A percentile compares a stretch with the other conserved stretches of the same genome.
Evolutionary conservation across 2,888 invertebrate genomes (phyloP).

Genomic region (Salticus scenicus): DNA sequence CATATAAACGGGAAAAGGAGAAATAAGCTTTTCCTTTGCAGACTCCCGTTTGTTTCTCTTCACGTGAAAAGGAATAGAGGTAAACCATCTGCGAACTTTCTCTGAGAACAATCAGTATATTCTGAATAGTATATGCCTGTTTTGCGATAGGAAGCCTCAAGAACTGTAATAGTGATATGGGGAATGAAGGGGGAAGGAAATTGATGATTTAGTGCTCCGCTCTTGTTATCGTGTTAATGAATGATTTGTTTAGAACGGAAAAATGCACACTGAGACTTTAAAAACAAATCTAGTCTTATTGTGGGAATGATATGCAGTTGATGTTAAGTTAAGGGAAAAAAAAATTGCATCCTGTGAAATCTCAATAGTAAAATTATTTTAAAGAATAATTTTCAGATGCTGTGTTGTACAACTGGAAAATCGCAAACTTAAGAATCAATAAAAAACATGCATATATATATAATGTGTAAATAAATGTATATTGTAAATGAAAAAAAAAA

Average conservation of each 20-base stretch:
- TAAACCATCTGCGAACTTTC: slow-evolving; percentile 17
- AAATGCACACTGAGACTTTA: not conserved
- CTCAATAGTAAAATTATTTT: too few relatives aligned
- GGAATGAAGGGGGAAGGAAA: not conserved
- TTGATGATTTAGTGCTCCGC: not conserved
- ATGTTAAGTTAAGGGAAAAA: too few relatives aligned
- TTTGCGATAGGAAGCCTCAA: not conserved
- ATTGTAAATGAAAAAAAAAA: too few relatives aligned
- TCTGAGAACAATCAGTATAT: not conserved
- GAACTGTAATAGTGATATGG: not conserved
- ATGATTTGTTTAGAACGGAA: not conserved
- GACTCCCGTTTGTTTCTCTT: not conserved
- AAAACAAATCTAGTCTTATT: too few relatives aligned
- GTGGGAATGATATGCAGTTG: too few relatives aligned
- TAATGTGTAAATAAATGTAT: too few relatives aligned
- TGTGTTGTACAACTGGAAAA: too few relatives aligned
- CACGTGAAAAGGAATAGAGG: not conserved
- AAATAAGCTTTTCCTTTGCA: slow-evolving; percentile 5
- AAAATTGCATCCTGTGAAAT: too few relatives aligned
- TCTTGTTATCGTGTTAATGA: not conserved
- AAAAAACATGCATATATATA: too few relatives aligned
- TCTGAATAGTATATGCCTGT: slow-evolving; percentile 10
- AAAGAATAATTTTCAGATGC: too few relatives aligned
- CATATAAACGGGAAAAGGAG: slow-evolving; percentile 3
- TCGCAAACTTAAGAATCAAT: too few relatives aligned